Base-by-base conservation (phyloP, 2,888 invertebrate genomes). In the Drosophila anomalipes region DNA sequence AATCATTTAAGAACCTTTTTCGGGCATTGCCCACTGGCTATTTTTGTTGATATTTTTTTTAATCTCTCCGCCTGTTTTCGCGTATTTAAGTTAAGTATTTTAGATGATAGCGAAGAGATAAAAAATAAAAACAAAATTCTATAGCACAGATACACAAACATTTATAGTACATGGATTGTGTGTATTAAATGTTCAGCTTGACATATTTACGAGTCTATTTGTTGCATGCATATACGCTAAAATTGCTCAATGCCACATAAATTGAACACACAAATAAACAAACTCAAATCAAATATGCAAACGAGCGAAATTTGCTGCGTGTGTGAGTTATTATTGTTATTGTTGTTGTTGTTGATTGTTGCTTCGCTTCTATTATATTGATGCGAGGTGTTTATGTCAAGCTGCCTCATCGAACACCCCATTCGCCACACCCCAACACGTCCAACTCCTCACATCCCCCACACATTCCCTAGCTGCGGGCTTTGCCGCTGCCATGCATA, bases 231-330 rank as follows among this genome's bases (percentile, higher is more conserved):
- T 75, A 64, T 82, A 73, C 76, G 81, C 81, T 74, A 78, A 82
- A 88, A 70, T 88, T 39, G 81, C 90, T 86, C 89, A 73, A 79
- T 90, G 85, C 90, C 82, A 84, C 82, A 89, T 89, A 87, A 89
- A 89, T 89, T 85, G 82, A 71, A 70, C 79, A 86, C 74, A 74
- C 72, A 77, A 65, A 60, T 56, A 70, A 68, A 61, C 80, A 85
- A 71, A 74, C 70, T 68, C 78, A 82, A 86, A 86, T 86, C 86
- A 86, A 86, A 83, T 88, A 86, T 88, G 86, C 86, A 88, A 86
- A 90, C 90, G 90, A 82, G 77, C 79, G 9, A 86, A 88, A 80
- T 66, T 68, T 62, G 70, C 66, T 73, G 66, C 19, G 63, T 66
- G 26, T 72, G 37, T 70, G 56, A 37, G 37, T 53, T 47, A 1